Evolutionary conservation across 1,140 invertebrate genomes (phyloP), one percentile per base, ranked within the genome.

Genomic region (Rhagoletis zephyria): DNA sequence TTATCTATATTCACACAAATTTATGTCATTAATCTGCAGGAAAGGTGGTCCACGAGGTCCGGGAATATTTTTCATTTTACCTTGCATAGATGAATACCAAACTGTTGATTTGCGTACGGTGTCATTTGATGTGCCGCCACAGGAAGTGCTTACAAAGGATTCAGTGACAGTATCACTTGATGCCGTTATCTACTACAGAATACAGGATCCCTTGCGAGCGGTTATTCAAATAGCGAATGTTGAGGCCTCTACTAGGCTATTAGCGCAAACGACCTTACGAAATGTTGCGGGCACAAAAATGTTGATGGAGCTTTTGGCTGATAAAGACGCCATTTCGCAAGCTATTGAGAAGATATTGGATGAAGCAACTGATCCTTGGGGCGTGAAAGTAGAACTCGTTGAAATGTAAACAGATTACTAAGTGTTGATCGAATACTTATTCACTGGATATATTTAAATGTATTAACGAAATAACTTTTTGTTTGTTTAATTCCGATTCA

Each of bases 121-220:
- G 56, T 86, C 94, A 0, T 94, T 94, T 89, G 93, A 94, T 89
- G 94, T 94, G 3, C 94, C 93, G 74, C 94, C 94, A 2, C 94
- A 94, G 90, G 94, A 95, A 94, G 96, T 98, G 51, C 94, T 98
- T 88, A 97, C 97, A 5, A 96, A 97, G 93, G 97, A 98, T 93
- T 97, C 96, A 0, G 97, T 98, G 14, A 98, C 97, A 1, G 97
- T 98, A 4, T 96, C 96, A 56, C 97, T 98, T 10, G 97, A 98
- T 93, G 97, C 97, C 14, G 96, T 97, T 10, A 96, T 98, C 7
- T 98, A 98, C 93, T 98, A 98, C 91, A 94, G 96, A 87, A 96
- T 89, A 42, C 63, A 67, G 14, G 96, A 97, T 90, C 97, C 97
- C 0, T 94, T 97, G 10, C 96, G 96, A 90, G 96, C 97, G n/a